Percentiles rank a stretch among this genome's conserved stretches.
These are phyloP conservation scores for Macrotus californicus DNA, from an alignment of 2,113 vertebrate species.

Conservation along the genomic window DNA sequence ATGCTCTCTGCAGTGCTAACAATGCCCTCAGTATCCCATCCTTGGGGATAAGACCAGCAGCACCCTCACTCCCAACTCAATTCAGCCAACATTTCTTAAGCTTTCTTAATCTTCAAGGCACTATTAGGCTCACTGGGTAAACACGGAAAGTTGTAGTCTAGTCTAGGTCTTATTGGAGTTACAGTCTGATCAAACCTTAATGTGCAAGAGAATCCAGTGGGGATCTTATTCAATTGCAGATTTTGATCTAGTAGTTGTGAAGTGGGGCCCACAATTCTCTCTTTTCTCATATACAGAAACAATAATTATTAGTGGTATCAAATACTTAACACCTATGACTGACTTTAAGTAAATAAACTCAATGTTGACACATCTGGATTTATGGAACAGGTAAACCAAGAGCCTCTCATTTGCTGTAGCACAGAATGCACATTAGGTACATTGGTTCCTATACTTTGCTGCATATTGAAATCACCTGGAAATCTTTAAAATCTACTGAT, in stretches of 20 bases:
- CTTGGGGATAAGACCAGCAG: not conserved
- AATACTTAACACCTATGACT: not conserved
- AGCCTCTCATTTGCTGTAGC: not conserved
- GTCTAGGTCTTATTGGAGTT: not conserved
- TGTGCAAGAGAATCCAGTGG: not conserved
- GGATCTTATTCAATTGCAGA: not conserved
- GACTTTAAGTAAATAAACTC: not conserved
- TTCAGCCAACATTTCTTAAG: not conserved
- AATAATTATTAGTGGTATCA: not conserved
- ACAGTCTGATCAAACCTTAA: not conserved
- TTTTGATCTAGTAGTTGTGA: not conserved
- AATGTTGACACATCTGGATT: not conserved
- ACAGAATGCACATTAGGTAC: not conserved
- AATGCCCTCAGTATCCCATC: not conserved
- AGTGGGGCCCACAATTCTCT: not conserved
- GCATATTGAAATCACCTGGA: not conserved
- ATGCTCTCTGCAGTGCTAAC: not conserved
- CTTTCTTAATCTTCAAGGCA: not conserved
- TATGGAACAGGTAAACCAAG: not conserved
- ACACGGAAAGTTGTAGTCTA: not conserved
- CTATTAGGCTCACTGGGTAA: not conserved
- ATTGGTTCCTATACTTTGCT: not conserved
- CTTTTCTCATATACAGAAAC: not conserved
- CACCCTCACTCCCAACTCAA: not conserved
- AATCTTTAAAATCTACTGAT: not conserved